Percentiles rank a stretch among this genome's conserved stretches.
phyloP scores from a whole-genome alignment of 2,113 vertebrate genomes.

The Tiliqua scincoides region DNA sequence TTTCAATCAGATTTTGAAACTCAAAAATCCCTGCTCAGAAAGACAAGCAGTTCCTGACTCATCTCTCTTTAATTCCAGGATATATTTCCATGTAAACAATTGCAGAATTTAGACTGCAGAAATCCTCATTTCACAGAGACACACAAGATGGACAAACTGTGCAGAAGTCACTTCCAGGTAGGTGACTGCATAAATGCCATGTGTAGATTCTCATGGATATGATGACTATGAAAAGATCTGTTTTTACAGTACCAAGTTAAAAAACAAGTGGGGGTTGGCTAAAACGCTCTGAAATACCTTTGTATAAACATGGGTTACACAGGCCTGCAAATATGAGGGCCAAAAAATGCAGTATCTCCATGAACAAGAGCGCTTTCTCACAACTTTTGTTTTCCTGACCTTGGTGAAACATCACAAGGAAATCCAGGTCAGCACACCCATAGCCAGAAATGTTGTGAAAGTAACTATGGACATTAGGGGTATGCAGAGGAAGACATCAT shows the following conservation, averaged over 20 bases:
- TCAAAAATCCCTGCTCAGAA: neutral
- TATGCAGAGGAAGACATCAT: no score
- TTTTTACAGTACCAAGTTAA: neutral
- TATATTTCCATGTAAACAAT: neutral
- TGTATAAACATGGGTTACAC: no score
- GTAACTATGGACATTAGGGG: no score
- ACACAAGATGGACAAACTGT: neutral
- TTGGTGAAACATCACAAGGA: no score
- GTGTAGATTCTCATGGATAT: neutral
- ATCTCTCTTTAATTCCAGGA: neutral
- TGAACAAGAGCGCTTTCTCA: no score
- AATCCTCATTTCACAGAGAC: neutral
- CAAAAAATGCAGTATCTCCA: no score
- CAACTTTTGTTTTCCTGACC: no score
- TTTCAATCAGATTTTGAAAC: neutral
- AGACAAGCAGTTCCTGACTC: neutral
- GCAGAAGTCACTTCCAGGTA: neutral
- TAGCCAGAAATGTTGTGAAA: no score
- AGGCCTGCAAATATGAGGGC: no score
- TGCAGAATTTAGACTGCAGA: neutral
- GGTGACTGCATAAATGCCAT: neutral
- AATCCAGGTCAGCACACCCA: no score
- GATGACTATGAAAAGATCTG: neutral
- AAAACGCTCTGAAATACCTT: neutral
- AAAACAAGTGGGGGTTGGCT: neutral